phyloP scores from a whole-genome alignment of 2,797 vertebrate species.

The Anabas testudineus region DNA sequence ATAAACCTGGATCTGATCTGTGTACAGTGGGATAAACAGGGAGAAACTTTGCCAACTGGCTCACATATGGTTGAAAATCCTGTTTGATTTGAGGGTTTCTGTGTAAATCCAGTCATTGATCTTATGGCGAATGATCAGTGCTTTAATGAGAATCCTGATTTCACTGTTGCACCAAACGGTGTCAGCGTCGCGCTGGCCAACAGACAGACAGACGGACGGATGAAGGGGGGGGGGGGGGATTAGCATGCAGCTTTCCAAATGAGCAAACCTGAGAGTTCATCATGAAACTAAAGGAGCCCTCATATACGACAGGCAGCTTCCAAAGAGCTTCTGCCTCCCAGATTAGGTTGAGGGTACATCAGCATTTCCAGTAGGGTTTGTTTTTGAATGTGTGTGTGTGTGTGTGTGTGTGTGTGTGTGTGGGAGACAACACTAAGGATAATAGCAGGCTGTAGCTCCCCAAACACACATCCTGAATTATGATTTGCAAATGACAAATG shows the following conservation, averaged over 20 bases:
- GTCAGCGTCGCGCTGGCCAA: constrained; percentile 69
- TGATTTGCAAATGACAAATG: constrained; percentile 85
- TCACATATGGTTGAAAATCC: constrained; percentile 54
- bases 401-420: constrained; percentile 6
- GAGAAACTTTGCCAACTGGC: constrained; percentile 55
- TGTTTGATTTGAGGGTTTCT: constrained; percentile 52
- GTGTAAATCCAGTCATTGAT: constrained; percentile 65
- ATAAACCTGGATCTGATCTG: constrained; percentile 48
- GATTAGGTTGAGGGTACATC: constrained; percentile 55
- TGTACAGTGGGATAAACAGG: constrained; percentile 44
- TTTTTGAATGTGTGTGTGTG: constrained; percentile 27
- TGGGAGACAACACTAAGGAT: constrained; percentile 48
- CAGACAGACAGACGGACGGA: constrained; percentile 51
- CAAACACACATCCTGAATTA: constrained; percentile 78
- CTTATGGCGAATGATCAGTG: constrained; percentile 57
- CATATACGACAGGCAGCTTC: constrained; percentile 45
- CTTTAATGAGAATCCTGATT: constrained; percentile 61
- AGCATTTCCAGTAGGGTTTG: constrained; percentile 43
- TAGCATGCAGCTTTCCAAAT: constrained; percentile 68
- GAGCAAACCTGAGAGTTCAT: constrained; percentile 71
- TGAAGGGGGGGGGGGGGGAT: constrained; percentile 38
- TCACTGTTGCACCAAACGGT: constrained; percentile 69
- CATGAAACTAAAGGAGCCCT: constrained; percentile 60
- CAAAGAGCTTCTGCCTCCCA: constrained; percentile 45
- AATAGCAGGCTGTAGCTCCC: constrained; percentile 49